Evolutionary conservation across 92 coral and sea anemone genomes (phyloP), one percentile per base, ranked within the genome.

Genomic region (Diadumene lineata): DNA sequence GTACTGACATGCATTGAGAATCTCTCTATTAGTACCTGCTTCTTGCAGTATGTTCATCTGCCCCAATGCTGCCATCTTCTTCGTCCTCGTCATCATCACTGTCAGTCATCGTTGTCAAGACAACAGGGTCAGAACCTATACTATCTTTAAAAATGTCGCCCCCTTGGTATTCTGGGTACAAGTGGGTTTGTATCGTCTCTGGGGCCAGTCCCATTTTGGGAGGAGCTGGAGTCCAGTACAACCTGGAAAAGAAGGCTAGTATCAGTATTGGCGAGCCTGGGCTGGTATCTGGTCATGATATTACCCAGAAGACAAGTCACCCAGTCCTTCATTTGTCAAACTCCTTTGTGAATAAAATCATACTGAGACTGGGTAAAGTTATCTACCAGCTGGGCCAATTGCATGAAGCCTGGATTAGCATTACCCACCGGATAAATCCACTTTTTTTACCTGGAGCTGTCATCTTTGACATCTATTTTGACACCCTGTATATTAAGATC

Each of bases 201-300:
- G 99, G 98, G 7, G 90, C 84, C 44, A 96, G 86, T 75, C 91
- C 85, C 87, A 96, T 90, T 81, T 96, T 96, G 26, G 99, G 99
- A 32, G 99, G 99, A 7, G 99, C 99, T 26, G 99, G 99, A 27
- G 96, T 96, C 99, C 99, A 96, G 78, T 96, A 96, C 57, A 88
- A 84, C 76, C 98, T 93, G 62, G 22, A n/a, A n/a, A n/a, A n/a
- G n/a, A n/a, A n/a, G n/a, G n/a, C n/a, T n/a, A n/a, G n/a, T n/a
- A n/a, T n/a, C n/a, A n/a, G n/a, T n/a, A n/a, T n/a, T n/a, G n/a
- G n/a, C n/a, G n/a, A n/a, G n/a, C n/a, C n/a, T n/a, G n/a, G n/a
- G n/a, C n/a, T n/a, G n/a, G n/a, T n/a, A n/a, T n/a, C n/a, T n/a
- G n/a, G n/a, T n/a, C n/a, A n/a, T n/a, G n/a, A n/a, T n/a, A n/a